Evolutionary conservation across 2,888 invertebrate genomes (phyloP).

Genomic region (Orgyia antiqua): DNA sequence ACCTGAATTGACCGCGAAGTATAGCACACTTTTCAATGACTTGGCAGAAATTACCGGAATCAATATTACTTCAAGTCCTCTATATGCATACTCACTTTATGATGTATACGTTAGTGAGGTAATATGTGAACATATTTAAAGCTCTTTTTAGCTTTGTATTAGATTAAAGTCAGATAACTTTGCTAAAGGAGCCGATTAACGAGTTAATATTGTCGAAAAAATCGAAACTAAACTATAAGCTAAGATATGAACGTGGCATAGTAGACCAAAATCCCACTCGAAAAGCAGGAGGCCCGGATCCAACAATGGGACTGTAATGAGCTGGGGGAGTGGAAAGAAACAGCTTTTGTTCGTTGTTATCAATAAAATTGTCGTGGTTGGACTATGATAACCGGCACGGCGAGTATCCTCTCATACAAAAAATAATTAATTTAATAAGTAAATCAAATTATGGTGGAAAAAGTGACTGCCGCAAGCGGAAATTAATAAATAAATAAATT

Average conservation of each 20-base stretch:
- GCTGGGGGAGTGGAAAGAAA: no score
- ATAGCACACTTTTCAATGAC: background rate
- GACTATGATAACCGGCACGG: no score
- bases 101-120: slow-evolving; percentile 31
- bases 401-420: no score
- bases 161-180: background rate
- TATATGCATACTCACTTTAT: slow-evolving; percentile 12
- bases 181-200: background rate
- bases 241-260: no score
- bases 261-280: background rate
- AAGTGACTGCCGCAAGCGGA: no score
- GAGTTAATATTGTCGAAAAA: no score
- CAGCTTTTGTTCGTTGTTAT: no score
- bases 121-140: background rate
- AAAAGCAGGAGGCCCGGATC: background rate
- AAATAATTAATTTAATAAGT: no score
- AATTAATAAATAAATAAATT: no score
- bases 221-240: no score
- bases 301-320: background rate
- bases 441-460: no score
- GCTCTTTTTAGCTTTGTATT: background rate
- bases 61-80: slow-evolving; percentile 13
- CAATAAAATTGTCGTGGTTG: no score
- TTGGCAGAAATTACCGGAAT: slow-evolving; percentile 10
- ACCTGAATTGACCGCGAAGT: slow-evolving; percentile 4